phyloP scores from a whole-genome alignment of 2,113 vertebrate genomes.

The Dolichotis patagonum region DNA sequence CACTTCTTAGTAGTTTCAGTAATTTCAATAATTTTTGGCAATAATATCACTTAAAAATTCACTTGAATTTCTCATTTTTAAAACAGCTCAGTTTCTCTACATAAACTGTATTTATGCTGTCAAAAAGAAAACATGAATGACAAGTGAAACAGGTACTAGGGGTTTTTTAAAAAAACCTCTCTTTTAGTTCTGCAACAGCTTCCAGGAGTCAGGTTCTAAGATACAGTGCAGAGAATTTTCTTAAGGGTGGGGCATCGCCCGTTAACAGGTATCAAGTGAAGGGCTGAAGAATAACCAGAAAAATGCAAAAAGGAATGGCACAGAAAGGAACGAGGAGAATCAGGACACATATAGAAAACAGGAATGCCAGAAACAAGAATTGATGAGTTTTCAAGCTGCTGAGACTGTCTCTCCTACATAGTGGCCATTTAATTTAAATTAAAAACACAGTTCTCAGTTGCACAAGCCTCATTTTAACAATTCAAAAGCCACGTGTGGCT shows the following conservation, averaged over 20 bases:
- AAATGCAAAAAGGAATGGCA: background rate
- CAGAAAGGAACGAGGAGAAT: background rate
- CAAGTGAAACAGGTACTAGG: background rate
- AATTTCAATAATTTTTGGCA: slow-evolving; percentile 57
- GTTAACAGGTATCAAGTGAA: background rate
- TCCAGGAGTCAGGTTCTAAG: background rate
- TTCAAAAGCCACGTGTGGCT: background rate
- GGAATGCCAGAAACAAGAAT: background rate
- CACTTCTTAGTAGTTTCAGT: slow-evolving; percentile 42
- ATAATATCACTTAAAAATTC: background rate
- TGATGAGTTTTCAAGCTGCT: background rate
- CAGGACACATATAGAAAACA: background rate
- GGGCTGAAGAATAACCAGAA: background rate
- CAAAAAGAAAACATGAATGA: slow-evolving; percentile 64
- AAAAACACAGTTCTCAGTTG: background rate
- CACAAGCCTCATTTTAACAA: background rate
- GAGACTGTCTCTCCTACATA: background rate
- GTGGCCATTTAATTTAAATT: background rate
- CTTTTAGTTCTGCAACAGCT: background rate
- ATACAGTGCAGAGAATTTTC: background rate
- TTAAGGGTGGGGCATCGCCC: background rate
- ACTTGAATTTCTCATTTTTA: slow-evolving; percentile 44
- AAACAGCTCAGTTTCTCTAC: slow-evolving; percentile 36
- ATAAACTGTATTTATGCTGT: slow-evolving; percentile 64
- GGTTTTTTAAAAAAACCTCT: background rate